Percentiles rank a stretch among this genome's conserved stretches.
Evolutionary conservation across 2,888 invertebrate species (phyloP).

Genomic region (Lutraria lutraria): DNA sequence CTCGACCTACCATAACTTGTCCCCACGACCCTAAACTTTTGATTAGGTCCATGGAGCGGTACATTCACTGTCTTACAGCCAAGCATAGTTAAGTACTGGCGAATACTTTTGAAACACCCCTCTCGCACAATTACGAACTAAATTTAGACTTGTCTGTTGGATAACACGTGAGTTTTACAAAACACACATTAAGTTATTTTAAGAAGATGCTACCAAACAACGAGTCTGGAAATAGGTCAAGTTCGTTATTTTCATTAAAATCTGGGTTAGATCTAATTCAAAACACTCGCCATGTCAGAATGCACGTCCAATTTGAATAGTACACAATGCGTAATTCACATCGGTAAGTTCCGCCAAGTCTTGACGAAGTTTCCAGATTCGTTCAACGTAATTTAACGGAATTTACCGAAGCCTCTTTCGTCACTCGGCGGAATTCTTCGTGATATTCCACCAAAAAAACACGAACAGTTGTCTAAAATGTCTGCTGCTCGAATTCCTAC

Average conservation of each 20-base stretch:
- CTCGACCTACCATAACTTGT: no score
- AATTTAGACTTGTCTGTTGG: not conserved
- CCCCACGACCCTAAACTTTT: no score
- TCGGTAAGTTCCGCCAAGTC: not conserved
- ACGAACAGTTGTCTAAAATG: not conserved
- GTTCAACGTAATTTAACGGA: not conserved
- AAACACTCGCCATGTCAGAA: not conserved
- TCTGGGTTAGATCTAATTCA: slow-evolving; percentile 1
- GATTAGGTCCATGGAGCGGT: no score
- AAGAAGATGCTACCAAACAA: no score
- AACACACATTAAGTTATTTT: not conserved
- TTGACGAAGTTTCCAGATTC: not conserved
- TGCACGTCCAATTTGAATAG: not conserved
- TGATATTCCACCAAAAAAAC: not conserved
- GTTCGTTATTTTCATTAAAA: not conserved
- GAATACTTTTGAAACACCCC: no score
- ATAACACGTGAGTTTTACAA: not conserved
- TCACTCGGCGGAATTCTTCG: not conserved
- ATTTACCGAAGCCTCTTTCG: not conserved
- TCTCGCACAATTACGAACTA: no score
- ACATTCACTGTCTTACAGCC: no score
- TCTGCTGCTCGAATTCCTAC: not conserved
- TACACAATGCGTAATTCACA: not conserved
- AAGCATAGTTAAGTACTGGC: no score
- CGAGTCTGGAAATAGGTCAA: not conserved